These are phyloP conservation scores for Aspidapion aeneum DNA, from an alignment of 2,888 invertebrate species.

Conservation along the genomic window DNA sequence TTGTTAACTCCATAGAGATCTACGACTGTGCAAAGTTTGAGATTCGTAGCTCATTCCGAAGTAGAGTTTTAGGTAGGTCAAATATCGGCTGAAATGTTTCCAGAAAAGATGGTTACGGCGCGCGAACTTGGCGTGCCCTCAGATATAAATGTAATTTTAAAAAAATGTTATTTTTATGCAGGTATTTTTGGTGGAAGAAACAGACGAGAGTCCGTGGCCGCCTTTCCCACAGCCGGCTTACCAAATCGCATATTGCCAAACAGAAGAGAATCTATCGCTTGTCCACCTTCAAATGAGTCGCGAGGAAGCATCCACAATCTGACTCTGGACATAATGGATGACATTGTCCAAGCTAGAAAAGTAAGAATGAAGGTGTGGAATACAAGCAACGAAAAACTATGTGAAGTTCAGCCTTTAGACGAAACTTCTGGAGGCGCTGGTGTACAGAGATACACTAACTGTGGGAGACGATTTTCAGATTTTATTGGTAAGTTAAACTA, in stretches of 20 bases:
- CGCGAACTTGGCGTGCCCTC: no score
- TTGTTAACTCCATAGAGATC: no score
- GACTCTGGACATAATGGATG: slow-evolving; percentile 85
- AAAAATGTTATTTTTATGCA: not conserved
- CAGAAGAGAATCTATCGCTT: slow-evolving; percentile 36
- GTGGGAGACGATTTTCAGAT: slow-evolving; percentile 66
- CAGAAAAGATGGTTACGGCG: no score
- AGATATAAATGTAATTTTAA: no score
- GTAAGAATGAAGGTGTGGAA: slow-evolving; percentile 83
- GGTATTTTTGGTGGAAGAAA: slow-evolving; percentile 54
- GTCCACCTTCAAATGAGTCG: slow-evolving; percentile 71
- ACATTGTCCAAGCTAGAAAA: slow-evolving; percentile 79
- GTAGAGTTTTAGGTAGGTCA: no score
- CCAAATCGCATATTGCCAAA: slow-evolving; percentile 45
- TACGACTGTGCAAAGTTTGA: no score
- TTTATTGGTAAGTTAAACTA: slow-evolving; percentile 51
- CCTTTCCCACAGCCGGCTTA: slow-evolving; percentile 61
- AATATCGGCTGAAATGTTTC: no score
- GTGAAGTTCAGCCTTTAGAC: slow-evolving; percentile 78
- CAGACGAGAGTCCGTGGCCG: slow-evolving; percentile 78
- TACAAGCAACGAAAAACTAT: slow-evolving; percentile 71
- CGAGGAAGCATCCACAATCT: slow-evolving; percentile 77
- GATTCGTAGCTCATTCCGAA: no score
- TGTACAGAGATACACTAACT: slow-evolving; percentile 57
- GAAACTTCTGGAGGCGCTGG: slow-evolving; percentile 53